phyloP scores from a whole-genome alignment of 2,113 vertebrate species.

The Bagarius yarrelli region DNA sequence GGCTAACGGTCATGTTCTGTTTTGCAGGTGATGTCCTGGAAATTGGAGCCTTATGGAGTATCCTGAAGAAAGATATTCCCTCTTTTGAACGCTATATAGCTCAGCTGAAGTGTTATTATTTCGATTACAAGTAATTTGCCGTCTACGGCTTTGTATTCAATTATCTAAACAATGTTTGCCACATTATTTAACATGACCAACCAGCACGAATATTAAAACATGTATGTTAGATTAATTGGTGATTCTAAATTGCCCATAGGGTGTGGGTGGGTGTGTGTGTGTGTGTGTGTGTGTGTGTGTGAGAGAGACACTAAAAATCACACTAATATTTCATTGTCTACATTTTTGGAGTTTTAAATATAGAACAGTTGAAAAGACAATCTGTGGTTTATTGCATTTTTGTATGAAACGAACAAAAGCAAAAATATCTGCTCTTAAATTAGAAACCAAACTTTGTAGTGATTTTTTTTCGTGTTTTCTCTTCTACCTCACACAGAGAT shows the following conservation, averaged over 20 bases:
- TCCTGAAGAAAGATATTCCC: conserved; percentile 90
- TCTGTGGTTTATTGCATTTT: background rate
- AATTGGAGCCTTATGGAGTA: conserved; percentile 91
- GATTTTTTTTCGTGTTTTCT: background rate
- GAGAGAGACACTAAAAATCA: too few relatives aligned
- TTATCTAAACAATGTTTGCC: background rate
- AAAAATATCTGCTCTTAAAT: background rate
- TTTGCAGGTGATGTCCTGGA: conserved; percentile 87
- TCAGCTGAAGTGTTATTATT: conserved; percentile 95
- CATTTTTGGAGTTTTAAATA: background rate
- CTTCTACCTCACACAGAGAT: conserved; percentile 67
- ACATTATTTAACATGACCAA: background rate
- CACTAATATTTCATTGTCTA: too few relatives aligned
- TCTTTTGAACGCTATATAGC: conserved; percentile 94
- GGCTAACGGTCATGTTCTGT: background rate
- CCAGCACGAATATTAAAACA: background rate
- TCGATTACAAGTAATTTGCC: conserved; percentile 88
- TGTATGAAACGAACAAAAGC: background rate
- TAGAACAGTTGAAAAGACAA: background rate
- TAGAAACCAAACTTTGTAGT: background rate
- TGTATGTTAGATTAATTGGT: too few relatives aligned
- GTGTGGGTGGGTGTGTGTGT: too few relatives aligned
- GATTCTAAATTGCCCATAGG: too few relatives aligned
- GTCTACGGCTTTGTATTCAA: background rate
- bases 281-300: too few relatives aligned